Evolutionary conservation across 2,888 invertebrate genomes (phyloP), one percentile per base, ranked within the genome.

Genomic region (Meiosimyza platycephala): DNA sequence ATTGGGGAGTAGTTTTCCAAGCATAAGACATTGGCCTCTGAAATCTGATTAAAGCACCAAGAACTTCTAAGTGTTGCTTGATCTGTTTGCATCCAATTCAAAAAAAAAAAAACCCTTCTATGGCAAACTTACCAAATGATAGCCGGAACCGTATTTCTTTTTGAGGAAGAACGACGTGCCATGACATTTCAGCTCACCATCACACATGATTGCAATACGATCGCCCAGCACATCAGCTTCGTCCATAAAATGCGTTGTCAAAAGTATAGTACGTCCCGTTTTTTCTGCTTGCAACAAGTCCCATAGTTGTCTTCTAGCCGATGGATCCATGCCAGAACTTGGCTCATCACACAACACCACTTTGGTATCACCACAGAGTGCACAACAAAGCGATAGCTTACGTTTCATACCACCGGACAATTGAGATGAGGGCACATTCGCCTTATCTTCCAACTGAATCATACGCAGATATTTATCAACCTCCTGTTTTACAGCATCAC

Each of bases 171-270:
- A 92, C 7, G 94, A 92, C 0, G 93, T 92, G 12, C 95, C 95
- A 75, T 92, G 91, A 82, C 95, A 95, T 80, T 93, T 92, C 50
- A 95, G 86, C 28, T 90, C 89, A 0, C 95, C 95, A 52, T 90
- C 90, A 0, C 94, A 91, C 92, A 95, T 93, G 72, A 95, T 95
- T 13, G 94, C 95, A 74, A 95, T 94, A 52, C 94, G 89, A 85
- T 95, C 95, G 0, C 95, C 95, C 3, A 95, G 88, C 64, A 93
- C 88, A 85, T 95, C 95, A 2, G 95, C 95, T 86, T 95, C 95
- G 81, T 95, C 95, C 95, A 95, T 95, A 83, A 94, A 94, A 86
- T 95, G 94, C 0, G 94, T 94, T 0, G 95, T 93, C 71, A 95
- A 88, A 64, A 96, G 89, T 84, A 95, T 91, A 0, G 95, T 93